Base-by-base conservation (phyloP, 2,888 invertebrate genomes). In the Leistus spinibarbis region DNA sequence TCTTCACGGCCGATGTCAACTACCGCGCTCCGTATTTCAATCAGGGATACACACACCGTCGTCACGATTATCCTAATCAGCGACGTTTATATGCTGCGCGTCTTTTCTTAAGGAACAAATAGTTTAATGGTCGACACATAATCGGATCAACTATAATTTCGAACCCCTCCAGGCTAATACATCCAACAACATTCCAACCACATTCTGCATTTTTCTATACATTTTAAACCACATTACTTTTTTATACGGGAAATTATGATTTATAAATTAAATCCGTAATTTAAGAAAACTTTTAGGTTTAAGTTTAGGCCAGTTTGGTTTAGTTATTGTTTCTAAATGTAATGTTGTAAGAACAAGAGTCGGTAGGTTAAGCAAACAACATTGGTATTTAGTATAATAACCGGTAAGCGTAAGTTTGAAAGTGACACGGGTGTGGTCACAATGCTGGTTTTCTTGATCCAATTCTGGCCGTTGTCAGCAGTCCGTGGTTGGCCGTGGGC, bases 381-480 rank as follows among this genome's bases (percentile, higher is more conserved):
- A 40, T 40, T 40, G 40, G 2, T 24, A 24, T 4, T 3, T 40
- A 13, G 2, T 24, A 24, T 4, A 1, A 7, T 40, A 40, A 40
- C 40, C 40, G 40, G 40, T 40, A 40, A 40, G 10, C 0, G 40
- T 5, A 64, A 9, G 4, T 23, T 64, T 20, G 64, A 64, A 64
- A 64, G 64, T 64, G 64, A 23, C 64, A 64, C 64, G 27, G 64
- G 23, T 64, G 64, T 64, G 54, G 71, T 63, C 63, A 75, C 64
- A 75, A 69, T 69, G 64, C 75, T 62, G 60, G 66, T 73, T 69
- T 69, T 75, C 75, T 75, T 75, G 75, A 75, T 69, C 68, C 69
- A 75, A 75, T 69, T 75, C 69, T 10, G 68, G 23, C 56, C 53
- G 56, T 19, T n/a, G n/a, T n/a, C 66, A 20, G n/a, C 16, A 23